Evolutionary conservation across 2,888 invertebrate genomes (phyloP), one percentile per base, ranked within the genome.

Genomic region (Pachymerium ferrugineum): DNA sequence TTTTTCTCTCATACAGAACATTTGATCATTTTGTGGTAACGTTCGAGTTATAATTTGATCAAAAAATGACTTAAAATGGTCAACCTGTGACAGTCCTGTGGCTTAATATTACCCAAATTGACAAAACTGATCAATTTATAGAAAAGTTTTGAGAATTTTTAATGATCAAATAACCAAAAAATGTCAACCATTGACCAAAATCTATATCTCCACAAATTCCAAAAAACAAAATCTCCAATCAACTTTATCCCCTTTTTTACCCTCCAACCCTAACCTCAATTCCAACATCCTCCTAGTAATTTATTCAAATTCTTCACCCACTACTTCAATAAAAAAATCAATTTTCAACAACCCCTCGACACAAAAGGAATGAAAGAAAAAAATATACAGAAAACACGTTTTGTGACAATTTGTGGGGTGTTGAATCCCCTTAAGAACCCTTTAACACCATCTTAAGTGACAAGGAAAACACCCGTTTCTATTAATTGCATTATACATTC

Each of bases 261-360:
- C 62, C 62, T 6, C 62, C 62, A 62, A 62, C 62, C 62, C 62
- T 62, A 62, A 62, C 62, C 62, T 62, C 62, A 62, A 62, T 62
- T 62, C 25, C 62, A 62, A 25, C 62, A 62, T 28, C 62, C 62
- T 28, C 25, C 28, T 62, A 28, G 62, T 62, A 62, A 62, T 62
- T 62, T 62, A 62, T 62, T 62, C 62, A 62, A 62, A 62, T 62
- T 62, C 62, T 28, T 62, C 28, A 14, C 25, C 62, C 62, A 62
- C 25, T 25, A 25, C 10, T 10, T 22, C 62, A 62, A 28, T 62
- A 62, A 25, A 62, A 62, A 62, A 62, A 62, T 62, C 62, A 62
- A 62, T 62, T n/a, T n/a, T 62, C 62, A 25, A 38, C 22, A 5
- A 6, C 14, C 28, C 28, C 62, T 62, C 62, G 16, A n/a, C n/a